phyloP scores from a whole-genome alignment of 2,113 vertebrate genomes.

The Odontophorus gujanensis region DNA sequence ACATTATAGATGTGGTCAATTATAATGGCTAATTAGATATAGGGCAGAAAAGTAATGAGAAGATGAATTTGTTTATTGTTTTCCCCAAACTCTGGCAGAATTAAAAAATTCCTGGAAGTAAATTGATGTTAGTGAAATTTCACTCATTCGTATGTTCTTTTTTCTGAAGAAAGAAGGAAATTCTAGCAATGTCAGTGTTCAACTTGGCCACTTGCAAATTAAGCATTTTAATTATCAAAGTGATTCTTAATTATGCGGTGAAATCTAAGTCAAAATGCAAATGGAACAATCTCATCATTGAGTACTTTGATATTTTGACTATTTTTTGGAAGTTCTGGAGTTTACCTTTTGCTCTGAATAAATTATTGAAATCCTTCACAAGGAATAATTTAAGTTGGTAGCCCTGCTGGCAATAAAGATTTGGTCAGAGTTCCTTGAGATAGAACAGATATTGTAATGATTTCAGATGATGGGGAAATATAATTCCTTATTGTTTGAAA shows the following conservation, averaged over 20 bases:
- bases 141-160: background rate
- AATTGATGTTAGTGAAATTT: background rate
- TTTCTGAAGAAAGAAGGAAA: background rate
- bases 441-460: background rate
- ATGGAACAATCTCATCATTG: background rate
- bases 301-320: background rate
- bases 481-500: background rate
- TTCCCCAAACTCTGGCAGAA: background rate
- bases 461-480: background rate
- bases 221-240: background rate
- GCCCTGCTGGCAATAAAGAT: background rate
- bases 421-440: background rate
- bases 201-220: background rate
- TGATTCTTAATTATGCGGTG: background rate
- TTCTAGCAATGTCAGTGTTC: background rate
- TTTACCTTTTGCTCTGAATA: background rate
- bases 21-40: background rate
- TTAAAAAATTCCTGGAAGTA: background rate
- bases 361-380: background rate
- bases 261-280: background rate
- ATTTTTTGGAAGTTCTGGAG: background rate
- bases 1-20: background rate
- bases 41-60: rapidly evolving
- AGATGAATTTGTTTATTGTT: background rate
- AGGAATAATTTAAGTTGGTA: background rate